Evolutionary conservation across 2,888 invertebrate genomes (phyloP), one percentile per base, ranked within the genome.

Genomic region (Patella ulyssiponensis): DNA sequence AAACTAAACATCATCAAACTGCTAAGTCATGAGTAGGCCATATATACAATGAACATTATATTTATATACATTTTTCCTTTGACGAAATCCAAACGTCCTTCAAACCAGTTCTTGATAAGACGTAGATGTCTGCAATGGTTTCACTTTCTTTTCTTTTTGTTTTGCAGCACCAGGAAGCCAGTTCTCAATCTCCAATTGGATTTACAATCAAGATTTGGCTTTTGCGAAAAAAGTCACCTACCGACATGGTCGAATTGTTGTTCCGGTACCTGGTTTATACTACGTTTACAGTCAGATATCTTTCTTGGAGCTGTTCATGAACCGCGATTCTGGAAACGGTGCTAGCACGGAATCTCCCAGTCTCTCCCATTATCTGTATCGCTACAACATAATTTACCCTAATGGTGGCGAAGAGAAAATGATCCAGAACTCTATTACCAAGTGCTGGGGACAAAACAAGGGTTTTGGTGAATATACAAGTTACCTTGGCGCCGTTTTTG

Each of bases 391-490:
- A 23, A 86, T 88, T 44, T 89, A 88, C 71, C 87, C 85, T 15
- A 81, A 84, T 23, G 89, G 89, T 1, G 89, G 89, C 0, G 88
- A 89, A 76, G 89, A 89, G 76, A 82, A 85, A 14, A 84, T 89
- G 79, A 84, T 86, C 23, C 88, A 88, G 80, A 88, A 88, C 77
- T 87, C 88, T 33, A 86, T 88, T 78, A 88, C 88, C 20, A 89
- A 88, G 75, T 88, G 88, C 79, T 86, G 86, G 84, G 87, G 85
- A 0, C 82, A 85, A 72, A 86, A 86, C 75, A 87, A 87, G 78
- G 82, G 85, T 3, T 88, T 87, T 77, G 88, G 88, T 3, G 88
- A 89, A 78, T 88, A 88, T 80, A 86, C 87, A n/a, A 88, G 88
- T 77, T 87, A 88, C 77, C 76, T 89, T n/a, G 89, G 88, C 3